Base-by-base conservation (phyloP, 2,888 invertebrate genomes). In the Scelioninae gen. 1 region DNA sequence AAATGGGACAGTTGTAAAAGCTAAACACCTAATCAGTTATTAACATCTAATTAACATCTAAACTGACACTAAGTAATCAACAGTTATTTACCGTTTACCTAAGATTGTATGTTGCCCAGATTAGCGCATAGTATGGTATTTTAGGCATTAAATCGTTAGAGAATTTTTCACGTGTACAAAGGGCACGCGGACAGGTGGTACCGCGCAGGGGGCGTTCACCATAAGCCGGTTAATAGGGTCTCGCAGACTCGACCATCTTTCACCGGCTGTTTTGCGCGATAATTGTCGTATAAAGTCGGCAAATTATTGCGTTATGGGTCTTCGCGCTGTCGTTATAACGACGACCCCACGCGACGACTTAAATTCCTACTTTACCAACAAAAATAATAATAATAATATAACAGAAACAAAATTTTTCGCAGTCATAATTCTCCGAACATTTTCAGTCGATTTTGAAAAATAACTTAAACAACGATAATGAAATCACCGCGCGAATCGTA, bases 141-240 rank as follows among this genome's bases (percentile, higher is more conserved):
- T 81, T 55, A 63, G 81, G 51, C 31, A 45, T 66, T 60, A 13
- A 72, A 62, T 82, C 62, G 72, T 77, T 77, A 72, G 60, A 29
- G 49, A 34, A 66, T 68, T 72, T 82, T 82, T 72, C 72, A 43
- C 65, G 76, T 51, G 74, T 53, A 55, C 71, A 76, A 66, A 78
- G 71, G 72, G 63, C 74, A 69, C 66, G 51, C 81, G 87, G 88
- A 90, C 90, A 90, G 90, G 90, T 90, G 90, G 89, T 88, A 88
- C 90, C 45, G 88, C 90, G 88, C 91, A 89, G 90, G 86, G 80
- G 90, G 88, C 88, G 88, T 88, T 88, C 88, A 86, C 87, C 88
- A 82, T 87, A 86, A 83, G 85, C 86, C 86, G 83, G 81, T 88
- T 88, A 88, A 88, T 88, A 85, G 87, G 87, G 81, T 88, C n/a